Conservation (phyloP, 2,888 invertebrate species). For the Camptogramma bilineatum region DNA sequence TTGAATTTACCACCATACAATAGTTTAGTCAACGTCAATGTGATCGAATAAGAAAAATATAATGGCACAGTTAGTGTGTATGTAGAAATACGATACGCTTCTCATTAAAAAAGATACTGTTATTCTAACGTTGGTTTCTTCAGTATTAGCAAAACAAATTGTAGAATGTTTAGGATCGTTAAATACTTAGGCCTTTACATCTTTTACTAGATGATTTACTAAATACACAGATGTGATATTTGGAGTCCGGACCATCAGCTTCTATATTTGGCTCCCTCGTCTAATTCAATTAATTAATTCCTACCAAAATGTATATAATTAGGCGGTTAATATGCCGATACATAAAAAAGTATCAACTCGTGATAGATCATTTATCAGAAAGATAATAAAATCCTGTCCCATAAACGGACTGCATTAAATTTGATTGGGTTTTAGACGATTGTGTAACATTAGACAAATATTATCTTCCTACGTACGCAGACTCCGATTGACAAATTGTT, state of each 20-base stretch:
- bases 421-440: slow-evolving; percentile 19
- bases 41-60: neutral
- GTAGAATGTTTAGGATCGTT: neutral
- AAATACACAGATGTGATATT: slow-evolving; percentile 10
- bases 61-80: neutral
- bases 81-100: neutral
- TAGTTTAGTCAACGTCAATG: neutral
- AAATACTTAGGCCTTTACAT: no score
- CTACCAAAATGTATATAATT: slow-evolving; percentile 30
- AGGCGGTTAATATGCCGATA: slow-evolving; percentile 35
- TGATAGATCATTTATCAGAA: slow-evolving; percentile 25
- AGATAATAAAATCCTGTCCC: slow-evolving; percentile 32
- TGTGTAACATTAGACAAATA: slow-evolving; percentile 7
- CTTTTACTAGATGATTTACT: no score
- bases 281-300: slow-evolving; percentile 36
- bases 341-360: slow-evolving; percentile 25
- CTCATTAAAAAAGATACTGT: neutral
- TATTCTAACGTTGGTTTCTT: neutral
- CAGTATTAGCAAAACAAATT: neutral
- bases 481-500: slow-evolving; percentile 5
- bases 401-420: slow-evolving; percentile 27
- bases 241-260: slow-evolving; percentile 13
- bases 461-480: neutral
- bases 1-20: no score
- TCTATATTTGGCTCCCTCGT: slow-evolving; percentile 14